phyloP scores from a whole-genome alignment of 2,888 invertebrate genomes.

The Plutella xylostella region DNA sequence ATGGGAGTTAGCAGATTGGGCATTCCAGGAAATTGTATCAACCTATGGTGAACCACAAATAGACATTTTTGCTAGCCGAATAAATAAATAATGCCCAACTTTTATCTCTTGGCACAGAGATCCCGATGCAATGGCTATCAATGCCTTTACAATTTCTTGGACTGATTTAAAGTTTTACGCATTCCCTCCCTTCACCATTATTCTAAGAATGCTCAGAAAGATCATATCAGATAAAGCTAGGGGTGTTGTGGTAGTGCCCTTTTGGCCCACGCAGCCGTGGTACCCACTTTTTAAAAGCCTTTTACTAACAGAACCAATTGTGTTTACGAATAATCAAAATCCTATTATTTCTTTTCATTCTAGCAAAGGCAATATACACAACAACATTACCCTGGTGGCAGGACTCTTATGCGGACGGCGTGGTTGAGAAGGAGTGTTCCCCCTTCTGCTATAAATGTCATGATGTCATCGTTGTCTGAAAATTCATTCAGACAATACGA shows the following conservation, averaged over 20 bases:
- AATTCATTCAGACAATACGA: slow-evolving; percentile 14
- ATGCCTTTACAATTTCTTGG: neutral
- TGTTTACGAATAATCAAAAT: slow-evolving; percentile 12
- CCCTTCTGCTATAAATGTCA: slow-evolving; percentile 11
- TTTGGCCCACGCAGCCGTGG: neutral
- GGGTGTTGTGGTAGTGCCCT: slow-evolving; percentile 12
- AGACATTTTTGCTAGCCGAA: neutral
- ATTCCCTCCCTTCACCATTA: slow-evolving; percentile 15
- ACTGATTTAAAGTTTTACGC: slow-evolving; percentile 13
- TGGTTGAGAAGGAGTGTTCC: slow-evolving; percentile 3
- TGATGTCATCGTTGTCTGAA: slow-evolving; percentile 13
- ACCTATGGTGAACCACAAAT: neutral
- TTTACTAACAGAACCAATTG: neutral
- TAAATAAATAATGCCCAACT: neutral
- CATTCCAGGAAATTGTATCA: neutral
- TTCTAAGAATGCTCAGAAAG: slow-evolving; percentile 11
- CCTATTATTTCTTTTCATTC: slow-evolving; percentile 13
- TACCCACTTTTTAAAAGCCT: neutral
- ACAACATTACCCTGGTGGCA: neutral
- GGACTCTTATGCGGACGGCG: slow-evolving; percentile 14
- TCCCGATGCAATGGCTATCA: neutral
- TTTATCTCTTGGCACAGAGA: neutral
- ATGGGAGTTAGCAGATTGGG: neutral
- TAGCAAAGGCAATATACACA: slow-evolving; percentile 14
- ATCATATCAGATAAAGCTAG: slow-evolving; percentile 12